Conservation (phyloP, 2,888 invertebrate species). For the Sesia apiformis region DNA sequence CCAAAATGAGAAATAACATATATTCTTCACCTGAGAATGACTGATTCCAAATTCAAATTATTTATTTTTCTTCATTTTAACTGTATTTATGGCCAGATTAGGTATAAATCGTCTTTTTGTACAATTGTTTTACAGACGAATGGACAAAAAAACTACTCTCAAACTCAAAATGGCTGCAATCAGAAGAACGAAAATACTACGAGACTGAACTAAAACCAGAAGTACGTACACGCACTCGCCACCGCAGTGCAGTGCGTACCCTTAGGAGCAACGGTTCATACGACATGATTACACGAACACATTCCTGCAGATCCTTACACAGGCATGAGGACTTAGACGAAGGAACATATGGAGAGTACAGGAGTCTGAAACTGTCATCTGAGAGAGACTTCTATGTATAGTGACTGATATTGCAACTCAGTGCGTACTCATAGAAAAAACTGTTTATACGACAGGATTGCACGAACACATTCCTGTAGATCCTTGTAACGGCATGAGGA, state of each 20-base stretch:
- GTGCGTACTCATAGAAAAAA: slow-evolving; percentile 34
- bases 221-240: slow-evolving; percentile 25
- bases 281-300: slow-evolving; percentile 52
- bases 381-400: slow-evolving; percentile 34
- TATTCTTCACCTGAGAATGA: no score
- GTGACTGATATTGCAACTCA: slow-evolving; percentile 32
- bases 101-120: not conserved
- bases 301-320: slow-evolving; percentile 51
- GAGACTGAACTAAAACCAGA: slow-evolving; percentile 58
- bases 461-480: slow-evolving; percentile 53
- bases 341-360: slow-evolving; percentile 52
- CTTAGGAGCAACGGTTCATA: slow-evolving; percentile 46
- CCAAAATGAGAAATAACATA: no score
- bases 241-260: slow-evolving; percentile 38
- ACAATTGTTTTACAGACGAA: slow-evolving; percentile 53
- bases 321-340: slow-evolving; percentile 49
- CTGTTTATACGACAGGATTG: slow-evolving; percentile 55
- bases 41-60: no score
- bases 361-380: slow-evolving; percentile 41
- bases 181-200: slow-evolving; percentile 73
- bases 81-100: no score
- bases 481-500: slow-evolving; percentile 47
- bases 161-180: slow-evolving; percentile 81
- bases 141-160: slow-evolving; percentile 82
- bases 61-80: no score